Conservation (phyloP, 2,888 invertebrate species). For the Serrognathus titanus region DNA sequence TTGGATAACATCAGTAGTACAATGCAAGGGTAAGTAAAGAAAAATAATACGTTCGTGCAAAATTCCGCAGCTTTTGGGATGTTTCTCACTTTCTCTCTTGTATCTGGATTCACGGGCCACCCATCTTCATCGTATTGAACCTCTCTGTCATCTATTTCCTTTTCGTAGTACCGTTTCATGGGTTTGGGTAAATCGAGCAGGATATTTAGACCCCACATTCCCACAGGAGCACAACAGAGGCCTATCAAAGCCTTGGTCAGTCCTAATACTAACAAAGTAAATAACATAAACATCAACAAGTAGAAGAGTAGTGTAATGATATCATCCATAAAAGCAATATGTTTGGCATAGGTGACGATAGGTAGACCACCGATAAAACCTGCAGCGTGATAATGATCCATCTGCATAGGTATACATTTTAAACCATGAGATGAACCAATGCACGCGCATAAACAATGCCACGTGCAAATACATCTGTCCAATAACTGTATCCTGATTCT, state of each 20-base stretch:
- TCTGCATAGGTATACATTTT: conserved; percentile 47
- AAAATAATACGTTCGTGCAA: conserved; percentile 56
- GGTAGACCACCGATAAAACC: conserved; percentile 53
- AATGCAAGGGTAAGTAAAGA: conserved; percentile 53
- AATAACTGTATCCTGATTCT: conserved; percentile 56
- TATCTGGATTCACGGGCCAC: conserved; percentile 60
- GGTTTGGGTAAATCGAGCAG: conserved; percentile 53
- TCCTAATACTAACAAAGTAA: conserved; percentile 46
- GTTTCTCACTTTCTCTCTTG: conserved; percentile 47
- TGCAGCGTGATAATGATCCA: conserved; percentile 51
- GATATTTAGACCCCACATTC: conserved; percentile 54
- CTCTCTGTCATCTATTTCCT: conserved; percentile 41
- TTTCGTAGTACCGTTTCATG: conserved; percentile 55
- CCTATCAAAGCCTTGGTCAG: conserved; percentile 56
- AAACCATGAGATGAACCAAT: conserved; percentile 46
- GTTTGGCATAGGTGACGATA: conserved; percentile 35
- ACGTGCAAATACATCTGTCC: conserved; percentile 63
- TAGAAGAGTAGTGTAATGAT: conserved; percentile 38
- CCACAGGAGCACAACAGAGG: conserved; percentile 46
- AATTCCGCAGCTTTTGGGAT: conserved; percentile 52
- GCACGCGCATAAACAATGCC: conserved; percentile 64
- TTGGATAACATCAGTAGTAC: conserved; percentile 33
- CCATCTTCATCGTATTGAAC: conserved; percentile 56
- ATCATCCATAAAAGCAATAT: conserved; percentile 40
- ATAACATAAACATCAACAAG: conserved; percentile 36